Conservation (phyloP, 2,888 invertebrate species). For the Candidula unifasciata region DNA sequence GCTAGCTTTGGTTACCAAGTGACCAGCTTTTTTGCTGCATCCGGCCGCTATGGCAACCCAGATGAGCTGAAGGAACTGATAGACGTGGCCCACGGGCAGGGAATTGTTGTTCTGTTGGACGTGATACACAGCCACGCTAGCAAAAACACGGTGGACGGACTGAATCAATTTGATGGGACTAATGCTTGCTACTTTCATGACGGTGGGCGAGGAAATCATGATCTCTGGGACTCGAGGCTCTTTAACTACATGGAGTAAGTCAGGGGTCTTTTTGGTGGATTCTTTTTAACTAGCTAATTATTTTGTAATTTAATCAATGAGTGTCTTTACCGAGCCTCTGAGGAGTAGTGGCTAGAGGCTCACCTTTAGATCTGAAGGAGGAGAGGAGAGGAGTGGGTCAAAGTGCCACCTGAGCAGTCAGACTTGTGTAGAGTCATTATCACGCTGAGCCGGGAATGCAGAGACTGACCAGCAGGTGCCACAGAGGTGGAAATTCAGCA, state of each 20-base stretch:
- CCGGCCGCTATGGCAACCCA: slow-evolving; percentile 97
- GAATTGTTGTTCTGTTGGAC: slow-evolving; percentile 93
- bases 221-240: slow-evolving; percentile 96
- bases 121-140: slow-evolving; percentile 99
- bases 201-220: slow-evolving; percentile 91
- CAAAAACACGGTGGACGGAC: slow-evolving; percentile 96
- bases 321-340: background rate
- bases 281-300: too few relatives aligned
- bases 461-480: too few relatives aligned
- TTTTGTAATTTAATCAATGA: background rate
- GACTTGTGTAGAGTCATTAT: too few relatives aligned
- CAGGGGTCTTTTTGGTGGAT: too few relatives aligned
- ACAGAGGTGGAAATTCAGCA: too few relatives aligned
- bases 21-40: slow-evolving; percentile 95
- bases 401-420: too few relatives aligned
- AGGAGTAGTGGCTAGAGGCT: background rate
- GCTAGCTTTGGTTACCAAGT: slow-evolving; percentile 98
- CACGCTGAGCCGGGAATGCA: too few relatives aligned
- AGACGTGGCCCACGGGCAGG: slow-evolving; percentile 92
- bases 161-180: slow-evolving; percentile 98
- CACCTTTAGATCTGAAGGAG: too few relatives aligned
- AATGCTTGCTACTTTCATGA: slow-evolving; percentile 95
- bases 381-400: too few relatives aligned
- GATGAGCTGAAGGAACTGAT: slow-evolving; percentile 95
- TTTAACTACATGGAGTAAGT: slow-evolving; percentile 95